Conservation (phyloP, 2,888 invertebrate species). For the Conistra vaccinii region DNA sequence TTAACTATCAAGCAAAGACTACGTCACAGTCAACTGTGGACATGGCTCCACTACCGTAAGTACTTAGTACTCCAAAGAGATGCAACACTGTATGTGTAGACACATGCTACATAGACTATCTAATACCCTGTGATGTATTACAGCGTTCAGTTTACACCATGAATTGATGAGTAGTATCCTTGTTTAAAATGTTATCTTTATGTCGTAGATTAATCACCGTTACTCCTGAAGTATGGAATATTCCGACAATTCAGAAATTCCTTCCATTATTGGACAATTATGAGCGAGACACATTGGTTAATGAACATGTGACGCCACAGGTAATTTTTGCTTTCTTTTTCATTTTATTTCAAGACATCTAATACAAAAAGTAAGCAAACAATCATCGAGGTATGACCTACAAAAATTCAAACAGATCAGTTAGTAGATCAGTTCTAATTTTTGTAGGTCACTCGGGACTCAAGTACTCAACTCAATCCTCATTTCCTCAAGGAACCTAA, state of each 20-base stretch:
- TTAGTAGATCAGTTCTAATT: too few species aligned
- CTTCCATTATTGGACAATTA: slow-evolving; percentile 96
- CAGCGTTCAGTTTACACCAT: neutral
- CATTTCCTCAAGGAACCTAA: slow-evolving; percentile 20
- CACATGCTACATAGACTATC: neutral
- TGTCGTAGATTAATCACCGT: slow-evolving; percentile 92
- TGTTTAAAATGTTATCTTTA: slow-evolving; percentile 44
- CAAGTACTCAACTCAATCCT: too few species aligned
- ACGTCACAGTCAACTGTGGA: slow-evolving; percentile 93
- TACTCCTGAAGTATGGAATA: slow-evolving; percentile 91
- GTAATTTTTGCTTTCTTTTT: slow-evolving; percentile 68
- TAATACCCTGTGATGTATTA: neutral
- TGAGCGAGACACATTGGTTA: slow-evolving; percentile 93
- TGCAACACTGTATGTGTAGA: neutral
- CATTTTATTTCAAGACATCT: neutral
- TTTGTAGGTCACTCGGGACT: too few species aligned
- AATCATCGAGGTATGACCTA: neutral
- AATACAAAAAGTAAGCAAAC: neutral
- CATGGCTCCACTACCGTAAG: slow-evolving; percentile 94
- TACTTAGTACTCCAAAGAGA: slow-evolving; percentile 57
- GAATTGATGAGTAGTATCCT: slow-evolving; percentile 24
- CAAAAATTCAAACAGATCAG: too few species aligned
- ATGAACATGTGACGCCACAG: slow-evolving; percentile 94
- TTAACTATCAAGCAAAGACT: slow-evolving; percentile 94
- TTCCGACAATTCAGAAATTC: slow-evolving; percentile 94